Percentiles rank a stretch among this genome's conserved stretches.
Evolutionary conservation across 2,113 vertebrate species (phyloP).

Genomic region (Scytalopus superciliaris): DNA sequence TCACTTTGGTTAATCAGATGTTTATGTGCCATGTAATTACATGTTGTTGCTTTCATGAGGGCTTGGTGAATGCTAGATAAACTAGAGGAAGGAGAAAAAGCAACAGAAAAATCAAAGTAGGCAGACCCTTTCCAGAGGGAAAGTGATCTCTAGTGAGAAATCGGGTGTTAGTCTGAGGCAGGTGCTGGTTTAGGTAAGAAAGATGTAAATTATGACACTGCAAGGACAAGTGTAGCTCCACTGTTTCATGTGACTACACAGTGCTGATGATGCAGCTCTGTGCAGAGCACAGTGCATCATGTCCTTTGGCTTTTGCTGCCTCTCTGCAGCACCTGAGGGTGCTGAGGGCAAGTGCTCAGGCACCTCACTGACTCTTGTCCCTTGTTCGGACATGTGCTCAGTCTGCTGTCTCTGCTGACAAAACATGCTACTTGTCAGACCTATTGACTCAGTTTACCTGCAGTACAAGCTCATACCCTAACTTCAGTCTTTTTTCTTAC

Average conservation of each 20-base stretch:
- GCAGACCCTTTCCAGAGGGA: not conserved
- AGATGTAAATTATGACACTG: not conserved
- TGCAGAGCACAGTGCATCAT: fast-evolving
- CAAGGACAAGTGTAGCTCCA: not conserved
- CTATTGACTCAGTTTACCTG: not conserved
- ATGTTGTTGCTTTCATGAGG: not conserved
- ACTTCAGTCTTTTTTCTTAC: not conserved
- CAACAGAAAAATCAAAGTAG: not conserved
- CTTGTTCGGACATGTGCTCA: fast-evolving
- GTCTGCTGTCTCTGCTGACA: not conserved
- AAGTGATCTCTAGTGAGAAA: not conserved
- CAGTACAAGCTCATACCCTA: not conserved
- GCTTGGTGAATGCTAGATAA: not conserved
- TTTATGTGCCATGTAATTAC: not conserved
- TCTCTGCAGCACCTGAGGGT: fast-evolving
- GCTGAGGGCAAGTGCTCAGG: not conserved
- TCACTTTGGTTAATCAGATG: not conserved
- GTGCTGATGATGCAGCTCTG: not conserved
- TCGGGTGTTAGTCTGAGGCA: not conserved
- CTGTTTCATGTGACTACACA: not conserved
- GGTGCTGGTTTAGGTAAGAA: not conserved
- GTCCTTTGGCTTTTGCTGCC: not conserved
- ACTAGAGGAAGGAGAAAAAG: not conserved
- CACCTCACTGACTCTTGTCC: fast-evolving
- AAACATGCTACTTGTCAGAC: not conserved